phyloP scores from a whole-genome alignment of 2,113 vertebrate species.

The Sturnira hondurensis region DNA sequence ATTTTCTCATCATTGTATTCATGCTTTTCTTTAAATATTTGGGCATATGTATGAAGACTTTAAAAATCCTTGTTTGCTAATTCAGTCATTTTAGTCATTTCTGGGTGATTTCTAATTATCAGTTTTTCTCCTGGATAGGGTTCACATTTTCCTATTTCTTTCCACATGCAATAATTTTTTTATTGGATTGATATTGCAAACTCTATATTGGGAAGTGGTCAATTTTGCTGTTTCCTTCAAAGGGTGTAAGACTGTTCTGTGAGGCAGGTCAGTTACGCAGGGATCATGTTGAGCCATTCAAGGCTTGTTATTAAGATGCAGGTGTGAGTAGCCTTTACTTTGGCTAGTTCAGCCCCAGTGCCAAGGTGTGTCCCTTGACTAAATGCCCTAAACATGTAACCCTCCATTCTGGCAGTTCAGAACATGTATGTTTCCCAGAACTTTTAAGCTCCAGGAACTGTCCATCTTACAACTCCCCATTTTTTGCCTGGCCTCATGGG shows the following conservation, averaged over 20 bases:
- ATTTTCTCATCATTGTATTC: background rate
- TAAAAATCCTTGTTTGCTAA: background rate
- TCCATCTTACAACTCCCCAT: background rate
- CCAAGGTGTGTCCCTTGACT: background rate
- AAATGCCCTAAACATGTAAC: background rate
- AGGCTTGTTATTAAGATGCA: background rate
- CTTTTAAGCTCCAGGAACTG: background rate
- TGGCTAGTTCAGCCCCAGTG: background rate
- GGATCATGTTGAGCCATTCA: background rate
- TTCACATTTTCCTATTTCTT: background rate
- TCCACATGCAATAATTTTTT: background rate
- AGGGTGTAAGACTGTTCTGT: background rate
- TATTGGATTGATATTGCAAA: background rate
- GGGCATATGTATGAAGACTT: background rate
- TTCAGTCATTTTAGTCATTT: background rate
- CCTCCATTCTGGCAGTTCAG: background rate
- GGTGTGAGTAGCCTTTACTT: background rate
- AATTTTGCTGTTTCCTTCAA: background rate
- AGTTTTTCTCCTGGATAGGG: background rate
- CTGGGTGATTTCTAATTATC: background rate
- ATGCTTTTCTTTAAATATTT: background rate
- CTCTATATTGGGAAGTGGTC: background rate
- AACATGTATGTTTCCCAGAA: background rate
- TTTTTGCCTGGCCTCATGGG: background rate
- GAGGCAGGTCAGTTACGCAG: background rate